Evolutionary conservation across 1,140 invertebrate genomes (phyloP).

Genomic region (Caenorhabditis tropicalis): DNA sequence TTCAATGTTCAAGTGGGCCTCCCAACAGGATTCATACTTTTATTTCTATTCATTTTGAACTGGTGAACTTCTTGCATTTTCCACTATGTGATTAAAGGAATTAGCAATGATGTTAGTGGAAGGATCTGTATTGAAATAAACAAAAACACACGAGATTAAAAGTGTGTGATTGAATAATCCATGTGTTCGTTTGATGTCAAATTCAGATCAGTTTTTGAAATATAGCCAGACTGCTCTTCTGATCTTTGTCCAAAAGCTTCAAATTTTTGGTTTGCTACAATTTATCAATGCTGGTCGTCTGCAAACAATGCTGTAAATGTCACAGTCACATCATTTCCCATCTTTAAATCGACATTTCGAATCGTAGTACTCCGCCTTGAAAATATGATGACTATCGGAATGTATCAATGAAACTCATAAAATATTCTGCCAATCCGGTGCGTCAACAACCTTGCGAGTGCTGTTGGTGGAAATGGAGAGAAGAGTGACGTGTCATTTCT

Average conservation of each 20-base stretch:
- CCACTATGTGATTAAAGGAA: too few relatives aligned
- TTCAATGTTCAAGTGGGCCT: too few relatives aligned
- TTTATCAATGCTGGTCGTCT: neutral
- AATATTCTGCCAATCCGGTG: neutral
- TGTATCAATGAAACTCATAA: conserved; percentile 28
- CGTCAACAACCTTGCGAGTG: neutral
- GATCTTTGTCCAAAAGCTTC: neutral
- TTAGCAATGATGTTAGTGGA: too few relatives aligned
- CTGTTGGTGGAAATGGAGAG: neutral
- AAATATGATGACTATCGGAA: neutral
- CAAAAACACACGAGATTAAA: too few relatives aligned
- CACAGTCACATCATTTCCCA: neutral
- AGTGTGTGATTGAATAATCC: too few relatives aligned
- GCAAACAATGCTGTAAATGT: conserved; percentile 8
- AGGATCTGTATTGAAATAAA: too few relatives aligned
- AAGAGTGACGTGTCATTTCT: conserved; percentile 1
- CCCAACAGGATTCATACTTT: too few relatives aligned
- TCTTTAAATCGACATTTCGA: neutral
- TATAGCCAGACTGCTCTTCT: too few relatives aligned
- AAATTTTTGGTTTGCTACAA: too few relatives aligned
- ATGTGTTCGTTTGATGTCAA: neutral
- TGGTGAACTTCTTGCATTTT: too few relatives aligned
- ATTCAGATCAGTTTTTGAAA: neutral
- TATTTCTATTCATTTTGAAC: too few relatives aligned
- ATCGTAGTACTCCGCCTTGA: neutral